Conservation (phyloP, 2,888 invertebrate species). For the Drosophila acutilabella region DNA sequence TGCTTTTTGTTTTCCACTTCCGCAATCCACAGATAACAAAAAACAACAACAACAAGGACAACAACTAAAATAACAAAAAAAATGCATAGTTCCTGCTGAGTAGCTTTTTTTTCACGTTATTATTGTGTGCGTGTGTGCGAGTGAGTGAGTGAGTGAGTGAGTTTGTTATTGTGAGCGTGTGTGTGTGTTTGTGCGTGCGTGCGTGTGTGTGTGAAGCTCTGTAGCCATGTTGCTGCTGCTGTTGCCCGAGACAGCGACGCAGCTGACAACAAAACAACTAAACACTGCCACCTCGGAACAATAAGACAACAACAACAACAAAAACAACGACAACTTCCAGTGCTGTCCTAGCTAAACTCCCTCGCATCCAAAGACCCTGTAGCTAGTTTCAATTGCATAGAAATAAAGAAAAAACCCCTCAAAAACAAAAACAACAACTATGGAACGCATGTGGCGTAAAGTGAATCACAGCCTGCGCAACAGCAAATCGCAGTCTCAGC, state of each 20-base stretch:
- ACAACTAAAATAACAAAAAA: conserved; percentile 57
- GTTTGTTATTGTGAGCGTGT: conserved; percentile 27
- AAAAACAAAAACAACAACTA: conserved; percentile 37
- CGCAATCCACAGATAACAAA: conserved; percentile 55
- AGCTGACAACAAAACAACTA: conserved; percentile 45
- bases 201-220: conserved; percentile 25
- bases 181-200: conserved; percentile 23
- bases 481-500: conserved; percentile 59
- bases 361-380: conserved; percentile 29
- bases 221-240: conserved; percentile 46
- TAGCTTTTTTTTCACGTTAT: conserved; percentile 58
- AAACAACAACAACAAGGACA: conserved; percentile 47
- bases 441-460: conserved; percentile 85
- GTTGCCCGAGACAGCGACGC: conserved; percentile 31
- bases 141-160: conserved; percentile 16
- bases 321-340: conserved; percentile 29
- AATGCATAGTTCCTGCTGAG: conserved; percentile 77
- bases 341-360: conserved; percentile 21
- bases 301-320: conserved; percentile 46
- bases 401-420: conserved; percentile 1
- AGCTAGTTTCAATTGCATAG: conserved; percentile 35
- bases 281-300: conserved; percentile 65
- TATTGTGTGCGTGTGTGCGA: conserved; percentile 28
- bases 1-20: conserved; percentile 64
- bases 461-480: conserved; percentile 85